These are phyloP conservation scores for Stenodema calcarata DNA, from an alignment of 2,888 invertebrate genomes.

Conservation along the genomic window DNA sequence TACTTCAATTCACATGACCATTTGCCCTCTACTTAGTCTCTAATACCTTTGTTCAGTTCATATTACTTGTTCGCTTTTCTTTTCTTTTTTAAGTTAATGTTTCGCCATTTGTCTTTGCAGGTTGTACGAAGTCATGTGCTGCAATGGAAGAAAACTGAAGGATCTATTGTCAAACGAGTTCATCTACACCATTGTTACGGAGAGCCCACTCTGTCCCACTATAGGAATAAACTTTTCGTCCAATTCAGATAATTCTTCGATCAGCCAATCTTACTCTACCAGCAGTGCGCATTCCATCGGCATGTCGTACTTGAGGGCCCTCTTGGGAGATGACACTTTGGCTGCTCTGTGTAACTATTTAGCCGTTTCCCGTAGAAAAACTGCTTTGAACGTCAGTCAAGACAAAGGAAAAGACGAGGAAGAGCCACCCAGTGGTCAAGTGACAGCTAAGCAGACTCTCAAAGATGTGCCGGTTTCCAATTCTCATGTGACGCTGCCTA, in stretches of 20 bases:
- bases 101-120: no score
- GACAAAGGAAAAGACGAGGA: constrained; percentile 10
- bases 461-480: background rate
- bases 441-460: background rate
- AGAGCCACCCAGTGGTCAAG: background rate
- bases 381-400: constrained; percentile 22
- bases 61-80: no score
- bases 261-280: background rate
- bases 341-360: constrained; percentile 80
- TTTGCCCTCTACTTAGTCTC: background rate
- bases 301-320: constrained; percentile 46
- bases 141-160: constrained; percentile 69
- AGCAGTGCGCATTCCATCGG: constrained; percentile 22
- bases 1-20: background rate
- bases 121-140: constrained; percentile 77
- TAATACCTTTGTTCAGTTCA: no score
- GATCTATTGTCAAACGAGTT: constrained; percentile 69
- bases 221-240: constrained; percentile 66
- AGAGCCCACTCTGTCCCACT: constrained; percentile 68
- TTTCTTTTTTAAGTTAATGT: background rate
- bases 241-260: background rate
- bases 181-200: constrained; percentile 69
- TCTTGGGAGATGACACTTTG: constrained; percentile 67
- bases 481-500: background rate
- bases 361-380: constrained; percentile 24